These are phyloP conservation scores for Hirtodrosophila cameraria DNA, from an alignment of 2,888 invertebrate genomes.

Conservation along the genomic window DNA sequence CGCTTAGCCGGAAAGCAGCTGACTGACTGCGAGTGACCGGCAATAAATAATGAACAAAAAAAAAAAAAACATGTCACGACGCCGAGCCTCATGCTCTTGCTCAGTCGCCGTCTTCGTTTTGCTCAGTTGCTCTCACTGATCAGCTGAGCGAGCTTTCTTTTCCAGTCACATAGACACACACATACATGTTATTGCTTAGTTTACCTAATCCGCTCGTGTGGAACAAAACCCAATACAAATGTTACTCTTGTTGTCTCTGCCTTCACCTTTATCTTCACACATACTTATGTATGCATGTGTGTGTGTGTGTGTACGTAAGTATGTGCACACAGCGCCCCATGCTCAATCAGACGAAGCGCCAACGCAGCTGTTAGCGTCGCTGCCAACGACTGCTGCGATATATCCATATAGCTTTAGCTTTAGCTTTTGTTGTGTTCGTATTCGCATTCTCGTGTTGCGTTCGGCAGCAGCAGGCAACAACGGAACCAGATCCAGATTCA, in stretches of 20 bases:
- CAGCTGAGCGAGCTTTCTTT: conserved; percentile 48
- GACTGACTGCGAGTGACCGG: conserved; percentile 16
- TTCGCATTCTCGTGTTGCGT: conserved; percentile 35
- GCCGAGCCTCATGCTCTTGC: too few relatives aligned
- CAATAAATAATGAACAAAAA: conserved; percentile 41
- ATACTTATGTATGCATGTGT: conserved; percentile 10
- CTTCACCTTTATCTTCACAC: conserved; percentile 30
- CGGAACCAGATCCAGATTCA: conserved; percentile 57
- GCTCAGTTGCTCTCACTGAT: conserved; percentile 7
- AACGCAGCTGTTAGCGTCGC: conserved; percentile 12
- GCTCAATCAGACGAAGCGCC: conserved; percentile 27
- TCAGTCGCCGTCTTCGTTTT: conserved; percentile 4
- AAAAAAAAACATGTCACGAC: conserved; percentile 57
- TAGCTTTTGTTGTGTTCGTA: conserved; percentile 37
- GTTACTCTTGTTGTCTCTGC: conserved; percentile 40
- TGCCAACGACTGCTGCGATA: conserved; percentile 9
- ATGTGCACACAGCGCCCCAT: conserved; percentile 10
- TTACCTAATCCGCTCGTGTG: conserved; percentile 50
- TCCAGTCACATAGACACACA: conserved; percentile 9
- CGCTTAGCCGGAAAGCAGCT: conserved; percentile 32
- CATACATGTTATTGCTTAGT: conserved; percentile 11
- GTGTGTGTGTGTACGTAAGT: not conserved
- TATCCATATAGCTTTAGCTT: conserved; percentile 35
- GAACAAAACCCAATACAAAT: conserved; percentile 52
- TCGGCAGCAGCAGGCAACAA: conserved; percentile 60